Base-by-base conservation (phyloP, 2,888 invertebrate genomes). In the Acanthococcus lagerstroemiae region DNA sequence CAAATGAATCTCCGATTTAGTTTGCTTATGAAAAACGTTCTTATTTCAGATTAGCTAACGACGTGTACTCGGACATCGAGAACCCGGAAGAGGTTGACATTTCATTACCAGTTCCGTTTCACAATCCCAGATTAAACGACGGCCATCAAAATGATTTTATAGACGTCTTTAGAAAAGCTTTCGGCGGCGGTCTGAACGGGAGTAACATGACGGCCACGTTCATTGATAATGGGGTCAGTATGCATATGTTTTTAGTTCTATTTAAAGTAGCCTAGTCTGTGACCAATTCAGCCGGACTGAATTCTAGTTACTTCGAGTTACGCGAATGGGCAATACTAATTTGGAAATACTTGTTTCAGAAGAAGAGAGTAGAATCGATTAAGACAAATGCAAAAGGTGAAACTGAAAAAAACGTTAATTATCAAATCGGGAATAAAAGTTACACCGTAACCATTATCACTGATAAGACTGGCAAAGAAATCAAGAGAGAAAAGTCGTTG, bases 41-140 rank as follows among this genome's bases (percentile, higher is more conserved):
- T n/a, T n/a, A n/a, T n/a, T n/a, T n/a, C n/a, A n/a, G n/a, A n/a
- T n/a, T n/a, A n/a, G n/a, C n/a, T n/a, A n/a, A n/a, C n/a, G 63
- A 52, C 22, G 19, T 63, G 5, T 63, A 63, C 17, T 63, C 63
- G n/a, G 63, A 63, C 24, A 63, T 63, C 12, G 54, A 30, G 6
- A n/a, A 50, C 19, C n/a, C 37, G 4, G 30, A 52, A 17, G 54
- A 63, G 17, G 27, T 25, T 2, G 58, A 58, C 19, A 17, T 58
- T 24, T 19, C 58, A 9, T 6, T 52, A 4, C 27, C 27, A 5
- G 27, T 30, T 4, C 27, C 63, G n/a, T 30, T 37, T 37, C 22
- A 27, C 21, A n/a, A 17, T 6, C 63, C 63, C 12, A 19, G 21
- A 27, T 37, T n/a, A 2, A 48, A 48, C 1, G 19, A 37, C 12